Conservation (phyloP, 2,113 vertebrate genomes). For the Felis catus region DNA sequence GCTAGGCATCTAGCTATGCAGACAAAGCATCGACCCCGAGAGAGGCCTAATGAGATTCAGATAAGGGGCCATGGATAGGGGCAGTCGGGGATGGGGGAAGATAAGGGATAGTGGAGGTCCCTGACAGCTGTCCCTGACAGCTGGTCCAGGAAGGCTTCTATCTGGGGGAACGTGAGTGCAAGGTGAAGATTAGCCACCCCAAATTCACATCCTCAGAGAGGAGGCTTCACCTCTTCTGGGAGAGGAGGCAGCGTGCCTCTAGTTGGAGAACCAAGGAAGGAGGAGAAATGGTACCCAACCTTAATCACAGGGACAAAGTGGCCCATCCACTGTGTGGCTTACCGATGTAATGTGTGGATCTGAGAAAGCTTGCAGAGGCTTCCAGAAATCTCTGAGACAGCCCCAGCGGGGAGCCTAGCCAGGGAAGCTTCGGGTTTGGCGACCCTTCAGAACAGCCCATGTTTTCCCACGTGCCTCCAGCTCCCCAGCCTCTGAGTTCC, state of each 20-base stretch:
- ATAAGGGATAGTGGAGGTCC: neutral
- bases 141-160: neutral
- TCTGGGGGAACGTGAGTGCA: neutral
- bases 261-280: neutral
- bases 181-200: neutral
- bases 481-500: accelerated
- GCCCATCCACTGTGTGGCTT: neutral
- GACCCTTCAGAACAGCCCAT: neutral
- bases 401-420: neutral
- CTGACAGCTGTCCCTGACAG: neutral
- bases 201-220: neutral
- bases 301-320: neutral
- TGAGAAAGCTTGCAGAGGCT: neutral
- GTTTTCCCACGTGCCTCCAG: neutral
- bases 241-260: neutral
- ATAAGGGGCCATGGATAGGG: neutral
- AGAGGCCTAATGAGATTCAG: neutral
- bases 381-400: neutral
- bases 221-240: neutral
- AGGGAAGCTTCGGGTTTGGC: neutral
- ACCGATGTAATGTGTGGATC: neutral
- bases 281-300: neutral
- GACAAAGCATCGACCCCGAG: neutral
- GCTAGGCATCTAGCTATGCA: neutral
- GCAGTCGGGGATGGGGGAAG: accelerated